Base-by-base conservation (phyloP, 1,140 invertebrate genomes). In the Bilobella aurantiaca region DNA sequence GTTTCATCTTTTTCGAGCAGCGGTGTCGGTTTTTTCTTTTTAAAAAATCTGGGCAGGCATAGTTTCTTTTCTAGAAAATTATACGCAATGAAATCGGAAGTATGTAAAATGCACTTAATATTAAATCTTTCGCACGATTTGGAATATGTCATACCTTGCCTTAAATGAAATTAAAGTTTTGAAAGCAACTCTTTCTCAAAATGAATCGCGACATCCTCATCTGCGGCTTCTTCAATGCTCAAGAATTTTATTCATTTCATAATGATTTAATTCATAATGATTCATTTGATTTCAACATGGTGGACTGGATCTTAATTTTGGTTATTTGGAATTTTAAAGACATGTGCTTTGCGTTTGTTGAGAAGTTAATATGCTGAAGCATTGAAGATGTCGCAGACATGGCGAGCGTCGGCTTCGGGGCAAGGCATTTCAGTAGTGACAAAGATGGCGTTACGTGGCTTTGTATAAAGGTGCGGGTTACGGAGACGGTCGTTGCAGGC, bases 331-430 rank as follows among this genome's bases (percentile, higher is more conserved):
- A 53, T 18, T 53, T 53, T 53, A 53, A 23, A 53, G 5, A 5
- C 21, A 23, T 12, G 23, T 53, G 5, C 5, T 53, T 5, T 5
- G 49, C 49, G 25, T 53, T 53, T 16, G 49, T 23, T 12, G 14
- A 18, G 21, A 46, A 12, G 28, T 47, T 28, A 28, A 53, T 21
- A 37, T 27, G 49, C 30, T 18, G 30, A 12, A 29, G 62, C 18
- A 34, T 49, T 64, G 49, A 64, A 64, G 16, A 53, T 53, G 28
- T 64, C 62, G 34, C 30, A 29, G 32, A 64, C 62, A 25, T 53
- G 62, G 21, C 8, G 62, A 64, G 62, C 62, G 28, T 64, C 62
- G 14, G 62, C 62, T 34, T 64, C 47, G 27, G 62, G 62, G 32
- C 31, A 64, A 8, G 47, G 32, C 5, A 53, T 27, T 30, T 64